Evolutionary conservation across 2,113 vertebrate species (phyloP), one percentile per base, ranked within the genome.

Genomic region (Clarias magur): DNA sequence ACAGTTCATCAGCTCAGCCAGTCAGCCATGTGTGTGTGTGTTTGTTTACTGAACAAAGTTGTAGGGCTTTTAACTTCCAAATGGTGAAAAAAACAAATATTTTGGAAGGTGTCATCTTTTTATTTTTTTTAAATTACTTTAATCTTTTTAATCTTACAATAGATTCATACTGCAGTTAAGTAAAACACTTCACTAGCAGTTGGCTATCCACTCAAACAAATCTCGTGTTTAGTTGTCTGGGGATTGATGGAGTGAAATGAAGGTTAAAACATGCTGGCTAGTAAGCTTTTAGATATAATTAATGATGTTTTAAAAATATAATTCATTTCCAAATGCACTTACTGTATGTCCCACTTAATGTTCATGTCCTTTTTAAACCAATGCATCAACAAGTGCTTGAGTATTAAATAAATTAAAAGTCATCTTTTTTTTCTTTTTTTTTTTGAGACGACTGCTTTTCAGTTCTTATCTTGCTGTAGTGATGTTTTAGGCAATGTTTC

Each of bases 1-100:
- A n/a, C 84, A 63, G 79, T 83, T 79, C 70, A 78, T 85, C 83
- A 88, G 54, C 83, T 62, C 25, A 25, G 23, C 25, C 78, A 76
- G 34, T 30, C 27, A 85, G n/a, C 62, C 54, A 25, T 87, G 88
- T 75, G 54, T 80, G 53, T 53, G 53, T 73, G n/a, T 78, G 34
- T 76, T 38, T 76, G 30, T 60, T 38, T 75, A 85, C 23, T 80
- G 62, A 56, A 34, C 10, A 63, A 63, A 57, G n/a, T 6, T 25
- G 56, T 25, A 75, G 62, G 57, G 34, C 57, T 62, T 75, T 85
- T 38, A 19, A 57, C 57, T 15, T 78, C 3, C 42, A 21, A 30
- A 62, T 27, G 38, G 56, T 59, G 9, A 80, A 59, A 48, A 60
- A 80, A 38, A 19, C 76, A 34, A 80, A 60, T 54, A n/a, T 54